phyloP scores from a whole-genome alignment of 2,888 invertebrate species.

The Heliconius aoede region DNA sequence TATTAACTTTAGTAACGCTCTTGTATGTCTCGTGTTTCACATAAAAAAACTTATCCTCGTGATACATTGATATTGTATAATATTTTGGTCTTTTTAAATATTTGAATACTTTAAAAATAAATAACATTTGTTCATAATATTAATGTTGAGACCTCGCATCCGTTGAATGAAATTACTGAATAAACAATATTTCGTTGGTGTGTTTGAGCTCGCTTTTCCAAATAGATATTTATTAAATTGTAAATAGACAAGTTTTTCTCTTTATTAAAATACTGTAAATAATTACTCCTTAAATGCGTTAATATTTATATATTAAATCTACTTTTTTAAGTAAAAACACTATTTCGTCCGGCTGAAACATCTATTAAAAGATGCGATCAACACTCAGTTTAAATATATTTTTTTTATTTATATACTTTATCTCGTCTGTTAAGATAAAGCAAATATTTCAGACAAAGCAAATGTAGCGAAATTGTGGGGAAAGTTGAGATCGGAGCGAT shows the following conservation, averaged over 20 bases:
- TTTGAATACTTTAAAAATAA: background rate
- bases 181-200: constrained; percentile 6
- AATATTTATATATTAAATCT: too few relatives aligned
- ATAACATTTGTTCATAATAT: background rate
- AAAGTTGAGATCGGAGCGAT: too few relatives aligned
- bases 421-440: too few relatives aligned
- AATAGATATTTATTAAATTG: constrained; percentile 7
- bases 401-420: too few relatives aligned
- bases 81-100: background rate
- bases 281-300: too few relatives aligned
- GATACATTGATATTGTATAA: too few relatives aligned
- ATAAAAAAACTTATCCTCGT: background rate
- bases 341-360: too few relatives aligned
- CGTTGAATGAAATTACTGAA: background rate
- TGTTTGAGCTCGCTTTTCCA: constrained; percentile 1
- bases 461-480: too few relatives aligned
- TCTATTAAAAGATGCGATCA: too few relatives aligned
- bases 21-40: background rate
- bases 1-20: background rate
- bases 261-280: background rate
- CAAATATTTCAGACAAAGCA: too few relatives aligned
- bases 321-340: too few relatives aligned
- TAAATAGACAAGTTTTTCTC: background rate
- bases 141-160: background rate
- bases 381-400: too few relatives aligned